Evolutionary conservation across 2,797 vertebrate species (phyloP), one percentile per base, ranked within the genome.

Genomic region (Melanotaenia maccullochi): DNA sequence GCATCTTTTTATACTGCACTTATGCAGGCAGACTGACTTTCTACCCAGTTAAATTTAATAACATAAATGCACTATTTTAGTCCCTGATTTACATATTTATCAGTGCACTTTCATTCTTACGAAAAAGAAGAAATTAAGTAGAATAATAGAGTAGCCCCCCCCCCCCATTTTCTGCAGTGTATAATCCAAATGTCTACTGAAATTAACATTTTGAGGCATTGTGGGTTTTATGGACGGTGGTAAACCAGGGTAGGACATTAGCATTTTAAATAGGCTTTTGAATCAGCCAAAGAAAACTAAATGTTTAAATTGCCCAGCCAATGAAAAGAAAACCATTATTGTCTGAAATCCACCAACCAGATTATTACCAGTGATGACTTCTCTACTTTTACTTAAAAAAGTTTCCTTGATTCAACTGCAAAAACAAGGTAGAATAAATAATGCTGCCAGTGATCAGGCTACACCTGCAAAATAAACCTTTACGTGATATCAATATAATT

Each of bases 21-120:
- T 60, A 65, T 56, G 60, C 68, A 81, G 55, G 56, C 1, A 2
- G 38, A 60, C 71, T 16, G 16, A 54, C 36, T 71, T 74, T 69
- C 35, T 16, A 54, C 11, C 18, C 18, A 51, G 55, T 25, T 24
- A 25, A 24, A 24, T 13, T 1, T 13, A 54, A 13, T 54, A 54
- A 24, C 12, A 13, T 49, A 24, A 54, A 24, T 24, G 51, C 4
- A 54, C 11, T 24, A 13, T 54, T 54, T 54, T 24, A 54, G 4
- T 54, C 4, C 51, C 5, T 11, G 24, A 54, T 54, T 54, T 54
- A 24, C 24, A 54, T 13, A 14, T 25, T 54, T 54, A 12, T 54
- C 51, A 54, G 22, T 54, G 1, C 24, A 25, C 24, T 12, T 54
- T 54, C 24, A 25, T 54, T 25, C 51, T 28, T 28, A 13, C 1